phyloP scores from a whole-genome alignment of 2,113 vertebrate species.

The Motacilla alba region DNA sequence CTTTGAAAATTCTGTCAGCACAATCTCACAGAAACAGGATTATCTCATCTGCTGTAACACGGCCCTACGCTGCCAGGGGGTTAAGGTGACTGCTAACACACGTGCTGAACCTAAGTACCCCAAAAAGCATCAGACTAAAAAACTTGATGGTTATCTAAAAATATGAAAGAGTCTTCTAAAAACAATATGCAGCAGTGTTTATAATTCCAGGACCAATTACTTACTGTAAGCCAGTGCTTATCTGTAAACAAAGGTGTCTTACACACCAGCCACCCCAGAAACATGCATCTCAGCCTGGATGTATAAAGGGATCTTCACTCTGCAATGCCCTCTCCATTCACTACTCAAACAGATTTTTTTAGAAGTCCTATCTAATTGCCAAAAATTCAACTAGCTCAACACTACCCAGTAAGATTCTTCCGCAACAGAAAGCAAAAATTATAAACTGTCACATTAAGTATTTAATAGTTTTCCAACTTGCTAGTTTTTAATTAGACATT shows the following conservation, averaged over 20 bases:
- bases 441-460: background rate
- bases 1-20: background rate
- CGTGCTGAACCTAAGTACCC: background rate
- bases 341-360: background rate
- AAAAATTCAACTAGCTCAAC: background rate
- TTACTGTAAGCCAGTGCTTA: background rate
- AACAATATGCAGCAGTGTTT: background rate
- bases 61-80: background rate
- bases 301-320: background rate
- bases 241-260: background rate
- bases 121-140: background rate
- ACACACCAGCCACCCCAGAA: background rate
- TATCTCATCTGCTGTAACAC: background rate
- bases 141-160: background rate
- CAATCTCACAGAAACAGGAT: background rate
- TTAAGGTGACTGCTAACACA: background rate
- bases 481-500: background rate
- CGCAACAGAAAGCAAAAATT: background rate
- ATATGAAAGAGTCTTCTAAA: background rate
- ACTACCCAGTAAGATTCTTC: background rate
- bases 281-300: background rate
- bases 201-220: background rate
- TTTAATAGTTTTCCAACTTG: background rate
- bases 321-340: background rate
- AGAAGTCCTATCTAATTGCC: background rate